phyloP scores from a whole-genome alignment of 2,113 vertebrate genomes.

The Chauna torquata region DNA sequence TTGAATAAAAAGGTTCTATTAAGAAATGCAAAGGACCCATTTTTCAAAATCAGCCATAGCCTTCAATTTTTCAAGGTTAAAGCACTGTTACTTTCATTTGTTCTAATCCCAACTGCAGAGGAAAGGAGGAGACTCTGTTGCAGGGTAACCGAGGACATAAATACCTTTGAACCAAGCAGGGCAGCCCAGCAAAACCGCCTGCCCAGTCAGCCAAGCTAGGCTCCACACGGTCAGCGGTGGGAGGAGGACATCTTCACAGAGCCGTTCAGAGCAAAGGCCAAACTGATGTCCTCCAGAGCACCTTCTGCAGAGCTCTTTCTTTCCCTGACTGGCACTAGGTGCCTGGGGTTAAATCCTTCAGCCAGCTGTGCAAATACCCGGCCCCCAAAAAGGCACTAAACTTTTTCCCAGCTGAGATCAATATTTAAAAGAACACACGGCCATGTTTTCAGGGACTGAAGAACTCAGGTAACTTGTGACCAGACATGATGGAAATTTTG shows the following conservation, averaged over 20 bases:
- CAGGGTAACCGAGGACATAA: not conserved
- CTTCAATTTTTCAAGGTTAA: slow-evolving; percentile 11
- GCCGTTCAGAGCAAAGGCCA: not conserved
- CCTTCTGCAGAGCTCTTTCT: not conserved
- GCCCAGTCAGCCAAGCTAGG: not conserved
- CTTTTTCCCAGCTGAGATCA: not conserved
- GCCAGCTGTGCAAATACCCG: not conserved
- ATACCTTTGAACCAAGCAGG: not conserved
- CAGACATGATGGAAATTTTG: not conserved
- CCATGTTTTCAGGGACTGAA: not conserved
- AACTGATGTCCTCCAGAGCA: not conserved
- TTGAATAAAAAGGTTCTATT: slow-evolving; percentile 33
- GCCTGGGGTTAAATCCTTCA: not conserved
- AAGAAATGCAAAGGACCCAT: slow-evolving; percentile 12
- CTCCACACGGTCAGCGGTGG: rapidly evolving
- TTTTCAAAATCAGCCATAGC: slow-evolving; percentile 18
- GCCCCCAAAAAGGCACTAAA: not conserved
- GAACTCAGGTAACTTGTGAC: not conserved
- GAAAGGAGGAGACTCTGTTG: not conserved
- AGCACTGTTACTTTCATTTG: not conserved
- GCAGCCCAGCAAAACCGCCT: not conserved
- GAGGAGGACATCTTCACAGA: not conserved
- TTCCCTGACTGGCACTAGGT: not conserved
- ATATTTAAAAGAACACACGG: not conserved
- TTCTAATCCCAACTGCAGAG: not conserved